Evolutionary conservation across 2,113 vertebrate genomes (phyloP).

Genomic region (Philantomba maxwellii): DNA sequence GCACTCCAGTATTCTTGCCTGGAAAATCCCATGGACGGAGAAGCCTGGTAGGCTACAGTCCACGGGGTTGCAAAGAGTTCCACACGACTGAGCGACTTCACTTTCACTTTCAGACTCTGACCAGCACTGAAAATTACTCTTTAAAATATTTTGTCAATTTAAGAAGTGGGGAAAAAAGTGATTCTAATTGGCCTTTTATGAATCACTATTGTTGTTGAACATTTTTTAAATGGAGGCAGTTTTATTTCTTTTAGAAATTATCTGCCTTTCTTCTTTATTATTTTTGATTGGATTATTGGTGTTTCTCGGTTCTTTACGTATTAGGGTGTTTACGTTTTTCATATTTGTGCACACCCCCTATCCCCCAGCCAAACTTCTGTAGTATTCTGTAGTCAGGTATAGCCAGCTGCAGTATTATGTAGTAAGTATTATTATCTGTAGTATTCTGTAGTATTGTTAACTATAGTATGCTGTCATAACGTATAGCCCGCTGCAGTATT

Average conservation of each 20-base stretch:
- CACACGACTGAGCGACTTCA: too few species aligned
- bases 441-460: not conserved
- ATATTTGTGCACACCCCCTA: too few species aligned
- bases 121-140: not conserved
- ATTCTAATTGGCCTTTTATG: not conserved
- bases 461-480: too few species aligned
- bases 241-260: not conserved
- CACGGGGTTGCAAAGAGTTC: too few species aligned
- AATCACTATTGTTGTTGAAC: not conserved
- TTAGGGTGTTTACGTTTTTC: not conserved
- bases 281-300: not conserved
- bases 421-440: not conserved
- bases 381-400: not conserved
- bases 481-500: too few species aligned
- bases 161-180: not conserved
- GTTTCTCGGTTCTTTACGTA: not conserved
- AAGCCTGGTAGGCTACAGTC: too few species aligned
- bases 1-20: too few species aligned
- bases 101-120: not conserved
- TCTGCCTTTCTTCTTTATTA: not conserved
- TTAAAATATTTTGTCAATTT: constrained; percentile 5
- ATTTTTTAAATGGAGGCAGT: not conserved
- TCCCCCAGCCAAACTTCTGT: not conserved
- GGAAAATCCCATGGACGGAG: too few species aligned
- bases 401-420: not conserved